phyloP scores from a whole-genome alignment of 2,113 vertebrate species.

The Equus przewalskii region DNA sequence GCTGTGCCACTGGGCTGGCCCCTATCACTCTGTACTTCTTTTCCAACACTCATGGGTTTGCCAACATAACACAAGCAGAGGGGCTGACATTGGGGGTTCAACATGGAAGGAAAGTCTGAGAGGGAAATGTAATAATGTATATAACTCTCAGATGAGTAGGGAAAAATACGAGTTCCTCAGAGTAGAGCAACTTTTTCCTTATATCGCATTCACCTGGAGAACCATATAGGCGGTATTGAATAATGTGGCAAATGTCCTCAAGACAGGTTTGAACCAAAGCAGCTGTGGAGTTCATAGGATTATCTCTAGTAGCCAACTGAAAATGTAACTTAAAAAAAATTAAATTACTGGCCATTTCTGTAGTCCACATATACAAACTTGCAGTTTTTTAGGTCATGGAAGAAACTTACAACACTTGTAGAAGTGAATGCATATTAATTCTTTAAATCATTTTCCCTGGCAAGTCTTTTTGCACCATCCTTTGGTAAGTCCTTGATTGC shows the following conservation, averaged over 20 bases:
- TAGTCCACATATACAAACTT: not conserved
- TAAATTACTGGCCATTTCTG: not conserved
- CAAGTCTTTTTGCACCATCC: not conserved
- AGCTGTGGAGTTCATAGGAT: not conserved
- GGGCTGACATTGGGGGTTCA: not conserved
- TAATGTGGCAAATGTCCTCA: not conserved
- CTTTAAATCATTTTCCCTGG: constrained; percentile 21
- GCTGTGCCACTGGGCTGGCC: too few relatives aligned
- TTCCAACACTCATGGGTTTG: not conserved
- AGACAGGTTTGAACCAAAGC: not conserved
- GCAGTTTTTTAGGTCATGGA: not conserved
- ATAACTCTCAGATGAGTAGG: not conserved
- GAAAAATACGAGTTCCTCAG: not conserved
- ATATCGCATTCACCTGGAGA: not conserved
- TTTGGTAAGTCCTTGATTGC: constrained; percentile 44
- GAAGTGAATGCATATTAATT: not conserved
- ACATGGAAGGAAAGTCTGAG: not conserved
- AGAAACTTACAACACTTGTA: not conserved
- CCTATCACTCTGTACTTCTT: not conserved
- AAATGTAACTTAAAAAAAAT: not conserved
- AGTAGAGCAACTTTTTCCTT: not conserved
- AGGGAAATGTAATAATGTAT: not conserved
- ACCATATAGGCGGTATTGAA: not conserved
- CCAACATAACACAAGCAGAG: not conserved
- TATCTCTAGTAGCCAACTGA: not conserved